Evolutionary conservation across 2,888 invertebrate genomes (phyloP), one percentile per base, ranked within the genome.

Genomic region (Corbicula japonica): DNA sequence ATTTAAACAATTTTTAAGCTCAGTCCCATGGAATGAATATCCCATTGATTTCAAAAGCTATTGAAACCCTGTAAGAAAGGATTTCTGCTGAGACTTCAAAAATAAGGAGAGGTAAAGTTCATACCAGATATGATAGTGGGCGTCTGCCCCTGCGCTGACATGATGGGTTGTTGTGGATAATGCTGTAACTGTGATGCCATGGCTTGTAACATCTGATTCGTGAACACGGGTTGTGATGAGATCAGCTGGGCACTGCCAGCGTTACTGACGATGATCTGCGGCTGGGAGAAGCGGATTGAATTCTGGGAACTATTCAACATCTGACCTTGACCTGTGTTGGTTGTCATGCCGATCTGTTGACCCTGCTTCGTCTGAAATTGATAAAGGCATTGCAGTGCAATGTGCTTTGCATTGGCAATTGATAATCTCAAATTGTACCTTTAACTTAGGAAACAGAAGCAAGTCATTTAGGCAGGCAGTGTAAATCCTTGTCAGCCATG

Each of bases 121-220:
- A n/a, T 73, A 80, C 83, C 83, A 70, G 84, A 61, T 52, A 83
- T 81, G 34, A 87, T 86, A 44, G 91, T 87, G 34, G 86, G 89
- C 26, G 90, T 86, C 85, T 87, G 89, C 35, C 88, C 86, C 63
- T 87, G 88, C 23, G 87, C 83, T 44, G 88, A 82, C 63, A 91
- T 83, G 65, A 91, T 76, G 21, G 88, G 87, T 50, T 89, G 89
- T 58, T 88, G 89, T n/a, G 89, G 91, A 66, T 86, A 84, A 62
- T 87, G 88, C 65, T 86, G 89, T 50, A 87, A 88, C 15, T 87
- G 84, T 56, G 82, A 85, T 5, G 90, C 90, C 88, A 91, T 90
- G 15, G 91, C 90, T 76, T 91, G 90, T 46, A 92, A 76, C 66
- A 91, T 85, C 75, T 89, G 91, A 75, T 90, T 92, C 56, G 90